Conservation (phyloP, 2,797 vertebrate genomes). For the Sebastes cheni region DNA sequence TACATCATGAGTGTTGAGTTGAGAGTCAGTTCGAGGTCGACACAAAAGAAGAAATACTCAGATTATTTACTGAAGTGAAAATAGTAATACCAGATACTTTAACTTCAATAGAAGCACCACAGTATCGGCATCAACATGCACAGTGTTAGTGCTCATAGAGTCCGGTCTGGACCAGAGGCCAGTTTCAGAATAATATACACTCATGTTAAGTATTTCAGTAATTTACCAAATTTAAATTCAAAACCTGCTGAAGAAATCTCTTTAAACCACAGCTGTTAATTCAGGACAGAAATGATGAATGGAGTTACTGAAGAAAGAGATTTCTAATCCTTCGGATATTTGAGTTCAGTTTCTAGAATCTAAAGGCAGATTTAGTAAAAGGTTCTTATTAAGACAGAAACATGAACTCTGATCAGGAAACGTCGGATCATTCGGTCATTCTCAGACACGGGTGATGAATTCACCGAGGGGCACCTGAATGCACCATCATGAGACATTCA, state of each 20-base stretch:
- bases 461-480: constrained; percentile 40
- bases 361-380: neutral
- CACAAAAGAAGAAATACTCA: neutral
- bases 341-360: no score
- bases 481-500: constrained; percentile 22
- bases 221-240: no score
- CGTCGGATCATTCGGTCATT: constrained; percentile 3
- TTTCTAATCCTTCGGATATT: no score
- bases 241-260: neutral
- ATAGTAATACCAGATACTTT: no score
- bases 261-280: neutral
- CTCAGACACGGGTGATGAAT: neutral
- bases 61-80: neutral
- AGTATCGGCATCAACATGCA: neutral
- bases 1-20: no score
- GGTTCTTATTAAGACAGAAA: neutral
- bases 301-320: neutral
- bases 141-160: neutral
- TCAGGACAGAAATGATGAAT: neutral
- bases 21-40: no score
- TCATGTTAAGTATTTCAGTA: neutral
- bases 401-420: neutral
- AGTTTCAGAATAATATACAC: neutral
- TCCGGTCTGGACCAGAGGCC: neutral
- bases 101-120: neutral